phyloP scores from a whole-genome alignment of 2,797 vertebrate species.

The Microctenopoma lineatum region DNA sequence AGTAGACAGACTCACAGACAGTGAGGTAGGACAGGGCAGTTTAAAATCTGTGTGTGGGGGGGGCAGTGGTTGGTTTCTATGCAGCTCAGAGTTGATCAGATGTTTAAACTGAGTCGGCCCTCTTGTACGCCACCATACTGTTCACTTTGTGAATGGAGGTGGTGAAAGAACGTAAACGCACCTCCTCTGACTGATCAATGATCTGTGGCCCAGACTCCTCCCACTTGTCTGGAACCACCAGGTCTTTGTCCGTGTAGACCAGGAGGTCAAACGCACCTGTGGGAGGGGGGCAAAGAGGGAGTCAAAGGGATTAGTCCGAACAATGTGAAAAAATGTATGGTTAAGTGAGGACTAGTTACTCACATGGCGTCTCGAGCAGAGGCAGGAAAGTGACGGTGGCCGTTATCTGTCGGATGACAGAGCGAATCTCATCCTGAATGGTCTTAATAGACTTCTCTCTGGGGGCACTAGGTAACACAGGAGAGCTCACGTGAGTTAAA shows the following conservation, averaged over 20 bases:
- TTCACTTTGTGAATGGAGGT: conserved; percentile 97
- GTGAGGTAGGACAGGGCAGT: conserved; percentile 16
- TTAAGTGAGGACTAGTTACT: conserved; percentile 68
- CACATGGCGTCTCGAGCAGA: conserved; percentile 92
- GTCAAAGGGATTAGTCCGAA: not conserved
- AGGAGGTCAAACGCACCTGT: conserved; percentile 96
- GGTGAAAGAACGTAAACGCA: conserved; percentile 94
- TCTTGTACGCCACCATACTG: conserved; percentile 93
- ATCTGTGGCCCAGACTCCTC: conserved; percentile 96
- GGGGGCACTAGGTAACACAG: conserved; percentile 79
- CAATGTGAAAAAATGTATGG: not conserved
- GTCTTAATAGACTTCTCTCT: conserved; percentile 94
- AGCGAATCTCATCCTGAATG: conserved; percentile 97
- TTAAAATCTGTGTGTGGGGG: conserved; percentile 18
- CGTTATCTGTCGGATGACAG: conserved; percentile 95
- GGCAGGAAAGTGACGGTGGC: conserved; percentile 97
- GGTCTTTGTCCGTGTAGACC: conserved; percentile 95
- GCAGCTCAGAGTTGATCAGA: not conserved
- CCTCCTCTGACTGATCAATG: conserved; percentile 93
- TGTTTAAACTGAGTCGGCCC: conserved; percentile 77
- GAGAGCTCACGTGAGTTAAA: not conserved
- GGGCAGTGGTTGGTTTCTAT: conserved; percentile 7
- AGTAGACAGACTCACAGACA: not conserved
- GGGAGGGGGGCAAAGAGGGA: not conserved
- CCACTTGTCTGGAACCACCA: conserved; percentile 94